These are phyloP conservation scores for Paramisgurnus dabryanus DNA, from an alignment of 2,113 vertebrate species.

Conservation along the genomic window DNA sequence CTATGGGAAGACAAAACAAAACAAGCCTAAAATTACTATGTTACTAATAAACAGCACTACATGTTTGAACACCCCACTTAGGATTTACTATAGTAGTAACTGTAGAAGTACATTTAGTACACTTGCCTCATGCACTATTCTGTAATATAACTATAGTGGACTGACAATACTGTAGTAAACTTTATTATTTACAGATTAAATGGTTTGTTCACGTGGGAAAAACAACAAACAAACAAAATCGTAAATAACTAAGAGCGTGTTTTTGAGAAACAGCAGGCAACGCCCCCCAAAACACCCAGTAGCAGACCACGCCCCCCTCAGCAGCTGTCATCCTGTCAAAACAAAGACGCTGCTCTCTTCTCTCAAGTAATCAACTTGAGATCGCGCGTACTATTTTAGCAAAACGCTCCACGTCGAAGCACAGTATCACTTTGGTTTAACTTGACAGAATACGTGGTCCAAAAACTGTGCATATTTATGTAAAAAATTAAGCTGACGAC, in stretches of 20 bases:
- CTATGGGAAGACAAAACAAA: constrained; percentile 62
- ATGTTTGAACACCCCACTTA: too few relatives aligned
- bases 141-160: too few relatives aligned
- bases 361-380: constrained; percentile 51
- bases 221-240: too few relatives aligned
- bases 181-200: too few relatives aligned
- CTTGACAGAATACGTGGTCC: constrained; percentile 34
- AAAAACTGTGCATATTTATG: constrained; percentile 28
- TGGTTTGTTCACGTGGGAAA: too few relatives aligned
- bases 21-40: constrained; percentile 5
- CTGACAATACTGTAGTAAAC: too few relatives aligned
- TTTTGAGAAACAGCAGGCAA: constrained; percentile 44
- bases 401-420: constrained; percentile 10
- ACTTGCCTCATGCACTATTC: too few relatives aligned
- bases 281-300: constrained; percentile 71
- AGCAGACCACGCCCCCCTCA: constrained; percentile 74
- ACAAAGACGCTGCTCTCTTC: constrained; percentile 74
- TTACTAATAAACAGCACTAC: too few relatives aligned
- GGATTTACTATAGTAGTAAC: too few relatives aligned
- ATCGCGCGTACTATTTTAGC: constrained; percentile 12
- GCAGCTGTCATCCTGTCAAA: constrained; percentile 92
- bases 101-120: too few relatives aligned
- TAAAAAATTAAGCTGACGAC: constrained; percentile 41
- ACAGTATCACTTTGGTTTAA: neutral
- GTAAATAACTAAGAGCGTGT: neutral